Base-by-base conservation (phyloP, 2,113 vertebrate species). In the Apteryx owenii region DNA sequence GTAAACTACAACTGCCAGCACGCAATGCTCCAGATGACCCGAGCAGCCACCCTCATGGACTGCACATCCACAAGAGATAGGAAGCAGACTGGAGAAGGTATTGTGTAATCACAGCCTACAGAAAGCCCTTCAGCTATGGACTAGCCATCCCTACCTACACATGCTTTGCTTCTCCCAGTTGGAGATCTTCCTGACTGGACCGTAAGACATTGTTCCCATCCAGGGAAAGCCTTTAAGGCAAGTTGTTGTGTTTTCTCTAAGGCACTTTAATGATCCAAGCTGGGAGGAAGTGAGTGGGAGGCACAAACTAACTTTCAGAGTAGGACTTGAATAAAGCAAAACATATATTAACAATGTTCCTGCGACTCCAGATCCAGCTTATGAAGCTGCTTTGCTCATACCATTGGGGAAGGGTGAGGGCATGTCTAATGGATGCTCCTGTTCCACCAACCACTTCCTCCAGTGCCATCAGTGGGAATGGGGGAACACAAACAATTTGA, bases 211-310 rank as follows among this genome's bases (percentile, higher is more conserved):
- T 88, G 73, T 21, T 79, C 56, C 50, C 14, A 15, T 26, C 80
- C 77, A 91, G 50, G 73, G 79, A 92, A 95, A 95, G 92, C 89
- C 91, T 85, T 91, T 97, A 97, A 97, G 92, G 86, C 76, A 46
- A 96, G 91, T 90, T 94, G 42, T 56, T 95, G 38, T 53, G 73
- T 89, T 97, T 95, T 95, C 75, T 95, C 93, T 97, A 97, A 98
- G 97, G 97, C 97, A 97, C 97, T 95, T 91, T 8, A 93, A 93
- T 23, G 75, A 87, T 80, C 36, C n/a, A 65, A 65, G 85, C 50
- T 90, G 77, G 89, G 83, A 96, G 54, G 51, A 91, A 90, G 73
- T 14, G 53, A 88, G 68, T 92, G 93, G 91, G 89, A 93, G 95
- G 73, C 65, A 77, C 19, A 14, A 90, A 70, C 81, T 86, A 79